A percentile compares a stretch with the other conserved stretches of the same genome.
These are phyloP conservation scores for Himantopus leucocephalus DNA, from an alignment of 2,113 vertebrate genomes.

Conservation along the genomic window DNA sequence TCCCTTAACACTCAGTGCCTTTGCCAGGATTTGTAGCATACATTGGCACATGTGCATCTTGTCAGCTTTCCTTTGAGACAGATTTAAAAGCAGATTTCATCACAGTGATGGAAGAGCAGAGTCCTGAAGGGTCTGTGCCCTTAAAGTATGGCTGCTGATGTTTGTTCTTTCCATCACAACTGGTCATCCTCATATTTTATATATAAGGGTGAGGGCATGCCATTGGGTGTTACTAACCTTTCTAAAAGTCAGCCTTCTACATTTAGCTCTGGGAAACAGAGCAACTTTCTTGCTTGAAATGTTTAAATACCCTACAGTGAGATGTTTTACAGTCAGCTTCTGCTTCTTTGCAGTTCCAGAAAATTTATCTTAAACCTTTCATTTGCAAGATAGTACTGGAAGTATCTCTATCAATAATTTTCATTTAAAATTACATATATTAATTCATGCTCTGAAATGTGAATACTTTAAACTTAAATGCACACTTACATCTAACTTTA, in stretches of 20 bases:
- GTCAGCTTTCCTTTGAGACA: background rate
- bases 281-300: background rate
- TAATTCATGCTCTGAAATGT: background rate
- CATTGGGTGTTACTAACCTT: conserved; percentile 42
- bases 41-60: background rate
- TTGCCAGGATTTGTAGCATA: background rate
- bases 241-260: conserved; percentile 50
- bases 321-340: background rate
- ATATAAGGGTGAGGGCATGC: background rate
- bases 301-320: conserved; percentile 4
- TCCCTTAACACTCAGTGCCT: background rate
- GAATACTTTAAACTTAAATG: background rate
- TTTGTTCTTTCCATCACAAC: conserved; percentile 7
- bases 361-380: background rate
- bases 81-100: background rate
- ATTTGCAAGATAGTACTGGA: background rate
- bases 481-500: background rate
- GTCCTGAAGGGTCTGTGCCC: background rate
- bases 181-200: conserved; percentile 33
- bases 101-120: background rate
- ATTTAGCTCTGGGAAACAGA: background rate
- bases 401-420: background rate
- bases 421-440: background rate
- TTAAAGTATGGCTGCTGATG: background rate
- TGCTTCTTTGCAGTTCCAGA: background rate